Base-by-base conservation (phyloP, 2,113 vertebrate genomes). In the Nycticryphes semicollaris region DNA sequence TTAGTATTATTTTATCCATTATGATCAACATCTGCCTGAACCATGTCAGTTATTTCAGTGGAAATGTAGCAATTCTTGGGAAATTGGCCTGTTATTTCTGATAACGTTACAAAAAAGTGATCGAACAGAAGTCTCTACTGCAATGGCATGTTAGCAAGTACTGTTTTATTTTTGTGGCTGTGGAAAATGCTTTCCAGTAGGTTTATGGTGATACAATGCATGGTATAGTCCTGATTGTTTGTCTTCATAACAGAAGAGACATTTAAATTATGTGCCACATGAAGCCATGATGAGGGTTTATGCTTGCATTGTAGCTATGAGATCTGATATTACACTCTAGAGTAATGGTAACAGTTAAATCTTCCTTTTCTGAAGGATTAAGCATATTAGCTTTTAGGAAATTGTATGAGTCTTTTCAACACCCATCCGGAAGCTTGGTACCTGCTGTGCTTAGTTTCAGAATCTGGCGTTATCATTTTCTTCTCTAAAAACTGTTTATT, bases 371-470 rank as follows among this genome's bases (percentile, higher is more conserved):
- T 2, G 2, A 85, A 62, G 70, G 78, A 84, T 94, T 94, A 95
- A 95, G 33, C 41, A 14, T 83, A 94, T 76, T 81, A 51, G 70
- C 84, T 96, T 91, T 92, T 92, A 78, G 84, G 54, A 91, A 82
- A 89, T 74, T 11, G 53, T 78, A 3, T 0, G 16, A 94, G 14
- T 82, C 86, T 94, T 93, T 96, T 87, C 80, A 90, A 33, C 25
- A 39, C 67, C n/a, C n/a, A 28, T 91, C 69, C 0, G 0, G 86
- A 77, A 70, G 47, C 84, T 79, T 79, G 88, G 73, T 89, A 22
- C 86, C 95, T 89, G 77, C 95, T 96, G 94, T 91, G 87, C 63
- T 93, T 87, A 39, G 81, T 94, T 96, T 94, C 84, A 87, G 81
- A 94, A 91, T 89, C 33, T n/a, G 82, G 50, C 0, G 0, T 89